phyloP scores from a whole-genome alignment of 64 coral and sea anemone genomes.

The Platygyra sinensis region DNA sequence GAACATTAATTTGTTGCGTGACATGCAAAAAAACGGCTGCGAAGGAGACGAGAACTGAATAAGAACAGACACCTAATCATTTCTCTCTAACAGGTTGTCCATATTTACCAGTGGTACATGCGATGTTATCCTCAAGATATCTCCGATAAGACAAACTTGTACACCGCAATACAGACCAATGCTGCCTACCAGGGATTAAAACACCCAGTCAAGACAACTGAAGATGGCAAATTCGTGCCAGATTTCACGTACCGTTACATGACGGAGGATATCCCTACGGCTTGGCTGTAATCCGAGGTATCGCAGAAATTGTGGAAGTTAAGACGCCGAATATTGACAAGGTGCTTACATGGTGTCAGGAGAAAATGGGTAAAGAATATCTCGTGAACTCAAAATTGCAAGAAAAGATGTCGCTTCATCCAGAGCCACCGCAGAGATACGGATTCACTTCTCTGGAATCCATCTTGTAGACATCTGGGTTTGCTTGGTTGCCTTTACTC shows the following conservation, averaged over 20 bases:
- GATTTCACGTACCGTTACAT: conserved; percentile 30
- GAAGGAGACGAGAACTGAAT: too few species aligned
- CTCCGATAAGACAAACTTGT: conserved; percentile 20
- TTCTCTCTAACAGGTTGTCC: neutral
- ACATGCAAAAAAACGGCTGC: too few species aligned
- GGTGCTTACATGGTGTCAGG: conserved; percentile 62
- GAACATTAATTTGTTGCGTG: too few species aligned
- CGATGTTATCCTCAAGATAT: conserved; percentile 22
- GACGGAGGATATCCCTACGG: conserved; percentile 32
- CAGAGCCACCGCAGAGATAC: conserved; percentile 67
- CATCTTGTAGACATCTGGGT: neutral
- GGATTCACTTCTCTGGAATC: conserved; percentile 19
- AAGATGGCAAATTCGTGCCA: conserved; percentile 15
- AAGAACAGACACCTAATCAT: neutral
- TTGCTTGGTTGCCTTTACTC: too few species aligned
- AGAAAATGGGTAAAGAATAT: conserved; percentile 56
- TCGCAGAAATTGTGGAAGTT: conserved; percentile 59
- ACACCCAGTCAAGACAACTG: conserved; percentile 36
- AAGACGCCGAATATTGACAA: conserved; percentile 57
- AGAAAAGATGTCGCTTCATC: conserved; percentile 62
- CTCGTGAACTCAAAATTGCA: conserved; percentile 49
- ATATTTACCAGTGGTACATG: conserved; percentile 19
- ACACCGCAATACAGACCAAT: conserved; percentile 32
- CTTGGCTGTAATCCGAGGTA: conserved; percentile 48
- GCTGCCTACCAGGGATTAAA: conserved; percentile 19